Base-by-base conservation (phyloP, 2,113 vertebrate genomes). In the Aegotheles bennettii region DNA sequence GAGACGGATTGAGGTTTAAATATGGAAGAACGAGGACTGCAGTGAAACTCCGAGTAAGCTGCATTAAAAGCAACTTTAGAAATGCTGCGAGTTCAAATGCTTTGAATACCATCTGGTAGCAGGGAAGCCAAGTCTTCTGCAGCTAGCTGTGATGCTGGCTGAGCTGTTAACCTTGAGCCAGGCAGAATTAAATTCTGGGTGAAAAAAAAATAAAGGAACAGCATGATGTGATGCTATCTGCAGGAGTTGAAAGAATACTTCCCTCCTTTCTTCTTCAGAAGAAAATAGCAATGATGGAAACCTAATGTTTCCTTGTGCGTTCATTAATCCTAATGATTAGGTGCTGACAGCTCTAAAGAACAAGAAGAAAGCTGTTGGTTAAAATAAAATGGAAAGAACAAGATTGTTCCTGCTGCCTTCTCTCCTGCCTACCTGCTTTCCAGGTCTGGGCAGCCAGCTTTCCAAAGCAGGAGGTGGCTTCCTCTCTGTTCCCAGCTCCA, bases 301-400 rank as follows among this genome's bases (percentile, higher is more conserved):
- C 47, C 64, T 74, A 90, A 68, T 69, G 80, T 86, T 93, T 86
- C 83, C 53, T 20, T 33, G 60, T 9, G 1, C 1, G 2, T 92
- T 93, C 86, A 93, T 93, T 96, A 94, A 87, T 90, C 88, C 92
- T 96, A 93, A 93, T 87, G 86, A 89, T 95, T 90, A 93, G 92
- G 93, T 84, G 93, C 84, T 91, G 94, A 96, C 96, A 94, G 93
- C 86, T 93, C 80, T 56, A 31, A 81, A 92, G 95, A 60, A 88
- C 3, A 0, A 80, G 64, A 83, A 50, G 53, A 84, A 92, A 93
- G 77, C 80, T 78, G 79, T 90, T 45, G 64, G 67, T 94, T 92
- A 71, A 84, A 86, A 75, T 57, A 68, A 92, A 92, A 95, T 57
- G 61, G 74, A 76, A 80, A 87, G 90, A 87, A 84, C 9, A 43